Percentiles rank a stretch among this genome's conserved stretches.
Evolutionary conservation across 2,888 invertebrate genomes (phyloP).

Genomic region (Drosophila tripunctata): DNA sequence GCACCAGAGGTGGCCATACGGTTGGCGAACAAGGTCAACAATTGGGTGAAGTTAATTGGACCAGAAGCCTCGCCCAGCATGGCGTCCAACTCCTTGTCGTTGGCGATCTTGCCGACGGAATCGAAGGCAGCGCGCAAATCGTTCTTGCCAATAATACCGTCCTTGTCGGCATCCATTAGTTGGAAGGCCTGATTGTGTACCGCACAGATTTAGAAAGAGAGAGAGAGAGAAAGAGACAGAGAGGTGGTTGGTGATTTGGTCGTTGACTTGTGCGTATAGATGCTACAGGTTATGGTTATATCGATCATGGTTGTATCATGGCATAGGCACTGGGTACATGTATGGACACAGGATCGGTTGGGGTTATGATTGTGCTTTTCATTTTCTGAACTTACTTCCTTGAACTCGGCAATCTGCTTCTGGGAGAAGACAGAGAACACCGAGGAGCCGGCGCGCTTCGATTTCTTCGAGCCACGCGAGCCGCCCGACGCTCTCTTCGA

Average conservation of each 20-base stretch:
- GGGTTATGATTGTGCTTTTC: slow-evolving; percentile 10
- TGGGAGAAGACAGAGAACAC: slow-evolving; percentile 99
- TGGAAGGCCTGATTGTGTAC: slow-evolving; percentile 90
- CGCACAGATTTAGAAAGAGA: slow-evolving; percentile 40
- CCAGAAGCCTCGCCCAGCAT: slow-evolving; percentile 95
- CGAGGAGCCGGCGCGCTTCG: slow-evolving; percentile 96
- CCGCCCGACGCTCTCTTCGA: slow-evolving; percentile 93
- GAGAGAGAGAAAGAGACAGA: slow-evolving; percentile 65
- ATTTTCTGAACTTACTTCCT: slow-evolving; percentile 88
- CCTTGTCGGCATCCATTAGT: slow-evolving; percentile 98
- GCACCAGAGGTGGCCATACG: slow-evolving; percentile 95
- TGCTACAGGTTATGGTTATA: slow-evolving; percentile 9
- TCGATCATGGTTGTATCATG: slow-evolving; percentile 30
- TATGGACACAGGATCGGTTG: too few relatives aligned
- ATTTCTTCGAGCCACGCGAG: slow-evolving; percentile 86
- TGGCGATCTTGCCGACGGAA: slow-evolving; percentile 94
- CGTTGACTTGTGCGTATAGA: slow-evolving; percentile 44
- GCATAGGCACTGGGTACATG: slow-evolving; percentile 30
- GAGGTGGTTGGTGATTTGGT: slow-evolving; percentile 76
- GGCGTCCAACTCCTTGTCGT: slow-evolving; percentile 95
- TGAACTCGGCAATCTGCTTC: slow-evolving; percentile 98
- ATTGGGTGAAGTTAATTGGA: slow-evolving; percentile 97
- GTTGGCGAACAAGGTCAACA: slow-evolving; percentile 95
- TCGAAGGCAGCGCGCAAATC: slow-evolving; percentile 96
- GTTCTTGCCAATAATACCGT: slow-evolving; percentile 94